Evolutionary conservation across 2,888 invertebrate species (phyloP).

Genomic region (Idaea straminata): DNA sequence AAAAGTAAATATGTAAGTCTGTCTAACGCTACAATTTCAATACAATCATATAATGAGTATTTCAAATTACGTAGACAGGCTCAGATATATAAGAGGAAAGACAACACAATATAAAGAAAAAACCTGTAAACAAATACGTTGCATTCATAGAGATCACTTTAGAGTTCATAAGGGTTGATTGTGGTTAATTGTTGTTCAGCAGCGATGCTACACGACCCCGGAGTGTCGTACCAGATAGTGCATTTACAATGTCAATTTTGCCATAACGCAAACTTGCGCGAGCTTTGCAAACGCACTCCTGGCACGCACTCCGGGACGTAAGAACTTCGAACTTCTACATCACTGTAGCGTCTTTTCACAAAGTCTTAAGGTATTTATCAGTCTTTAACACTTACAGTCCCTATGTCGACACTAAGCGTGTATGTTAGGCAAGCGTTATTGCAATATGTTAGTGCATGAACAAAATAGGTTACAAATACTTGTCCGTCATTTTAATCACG

Average conservation of each 20-base stretch:
- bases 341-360: conserved; percentile 44
- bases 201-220: conserved; percentile 81
- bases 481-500: conserved; percentile 20
- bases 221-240: conserved; percentile 99
- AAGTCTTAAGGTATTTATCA: conserved; percentile 20
- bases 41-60: conserved; percentile 16
- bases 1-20: conserved; percentile 10
- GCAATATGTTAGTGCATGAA: conserved; percentile 31
- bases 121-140: conserved; percentile 8
- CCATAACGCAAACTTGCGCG: conserved; percentile 73
- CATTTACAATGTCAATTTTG: conserved; percentile 94
- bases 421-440: conserved; percentile 31
- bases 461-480: conserved; percentile 22
- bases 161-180: conserved; percentile 55
- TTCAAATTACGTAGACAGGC: conserved; percentile 16
- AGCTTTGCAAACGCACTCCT: conserved; percentile 98
- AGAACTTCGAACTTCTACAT: conserved; percentile 57
- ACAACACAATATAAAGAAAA: conserved; percentile 15
- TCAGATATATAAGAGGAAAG: not conserved
- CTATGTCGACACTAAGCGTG: conserved; percentile 28
- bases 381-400: conserved; percentile 56
- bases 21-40: conserved; percentile 8
- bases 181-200: conserved; percentile 50
- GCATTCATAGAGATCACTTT: conserved; percentile 38
- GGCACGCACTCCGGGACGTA: conserved; percentile 94